Evolutionary conservation across 1,140 invertebrate species (phyloP).

Genomic region (Acromyrmex echinatior): DNA sequence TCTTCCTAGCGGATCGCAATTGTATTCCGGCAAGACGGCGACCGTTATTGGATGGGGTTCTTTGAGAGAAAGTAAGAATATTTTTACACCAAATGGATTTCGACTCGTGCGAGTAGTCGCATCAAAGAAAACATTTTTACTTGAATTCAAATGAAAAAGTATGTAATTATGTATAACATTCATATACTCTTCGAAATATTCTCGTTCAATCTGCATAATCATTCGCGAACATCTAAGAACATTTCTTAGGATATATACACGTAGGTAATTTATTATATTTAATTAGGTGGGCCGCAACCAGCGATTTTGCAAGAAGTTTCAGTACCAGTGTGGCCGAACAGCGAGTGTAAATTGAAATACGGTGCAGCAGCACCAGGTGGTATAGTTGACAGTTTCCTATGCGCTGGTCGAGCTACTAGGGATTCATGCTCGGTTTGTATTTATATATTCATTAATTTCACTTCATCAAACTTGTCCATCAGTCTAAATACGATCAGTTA

Average conservation of each 20-base stretch:
- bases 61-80: constrained; percentile 90
- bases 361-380: constrained; percentile 94
- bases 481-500: background rate
- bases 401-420: constrained; percentile 92
- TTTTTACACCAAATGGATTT: constrained; percentile 3
- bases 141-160: constrained; percentile 16
- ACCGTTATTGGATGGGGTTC: constrained; percentile 96
- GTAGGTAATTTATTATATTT: background rate
- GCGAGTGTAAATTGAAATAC: constrained; percentile 93
- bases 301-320: constrained; percentile 93
- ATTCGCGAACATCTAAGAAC: background rate
- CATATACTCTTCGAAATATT: background rate
- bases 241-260: background rate
- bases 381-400: constrained; percentile 95
- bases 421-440: constrained; percentile 95
- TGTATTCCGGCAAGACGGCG: constrained; percentile 90
- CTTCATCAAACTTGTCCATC: background rate
- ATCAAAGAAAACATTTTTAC: background rate
- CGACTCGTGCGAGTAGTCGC: background rate
- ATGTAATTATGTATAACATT: constrained; percentile 13
- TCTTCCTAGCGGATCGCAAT: constrained; percentile 89
- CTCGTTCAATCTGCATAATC: constrained; percentile 12
- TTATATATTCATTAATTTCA: background rate
- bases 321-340: constrained; percentile 94
- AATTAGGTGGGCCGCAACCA: constrained; percentile 92